These are phyloP conservation scores for Acrocephalus arundinaceus DNA, from an alignment of 2,113 vertebrate genomes.

Conservation along the genomic window DNA sequence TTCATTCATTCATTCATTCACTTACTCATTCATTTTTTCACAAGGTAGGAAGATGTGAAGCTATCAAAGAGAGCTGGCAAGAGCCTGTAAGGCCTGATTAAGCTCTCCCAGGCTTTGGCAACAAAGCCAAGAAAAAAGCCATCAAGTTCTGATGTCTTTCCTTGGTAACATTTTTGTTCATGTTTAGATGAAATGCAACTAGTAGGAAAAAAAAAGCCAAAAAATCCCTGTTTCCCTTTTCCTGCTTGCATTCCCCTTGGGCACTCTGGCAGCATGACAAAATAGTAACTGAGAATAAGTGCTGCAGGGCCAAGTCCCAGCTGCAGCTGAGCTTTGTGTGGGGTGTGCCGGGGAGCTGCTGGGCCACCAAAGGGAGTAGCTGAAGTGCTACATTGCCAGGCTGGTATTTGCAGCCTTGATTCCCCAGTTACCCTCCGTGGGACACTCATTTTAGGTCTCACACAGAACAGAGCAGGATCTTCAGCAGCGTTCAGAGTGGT, in stretches of 20 bases:
- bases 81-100: neutral
- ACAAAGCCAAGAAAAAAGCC: conserved; percentile 3
- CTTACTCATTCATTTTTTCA: neutral
- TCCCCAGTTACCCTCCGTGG: neutral
- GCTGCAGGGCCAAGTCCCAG: neutral
- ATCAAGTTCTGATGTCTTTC: neutral
- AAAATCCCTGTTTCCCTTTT: neutral
- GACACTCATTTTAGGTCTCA: neutral
- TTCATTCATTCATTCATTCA: neutral
- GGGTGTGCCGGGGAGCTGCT: neutral
- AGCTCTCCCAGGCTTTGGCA: neutral
- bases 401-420: neutral
- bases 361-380: neutral
- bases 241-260: conserved; percentile 11
- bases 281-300: conserved; percentile 26
- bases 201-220: neutral
- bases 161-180: neutral
- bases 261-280: conserved; percentile 40
- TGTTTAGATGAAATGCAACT: neutral
- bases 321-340: neutral
- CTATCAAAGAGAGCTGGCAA: conserved; percentile 6
- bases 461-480: neutral
- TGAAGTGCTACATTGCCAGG: accelerated
- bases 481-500: neutral
- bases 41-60: neutral